phyloP scores from a whole-genome alignment of 2,797 vertebrate species.

The Hyperoplus immaculatus region DNA sequence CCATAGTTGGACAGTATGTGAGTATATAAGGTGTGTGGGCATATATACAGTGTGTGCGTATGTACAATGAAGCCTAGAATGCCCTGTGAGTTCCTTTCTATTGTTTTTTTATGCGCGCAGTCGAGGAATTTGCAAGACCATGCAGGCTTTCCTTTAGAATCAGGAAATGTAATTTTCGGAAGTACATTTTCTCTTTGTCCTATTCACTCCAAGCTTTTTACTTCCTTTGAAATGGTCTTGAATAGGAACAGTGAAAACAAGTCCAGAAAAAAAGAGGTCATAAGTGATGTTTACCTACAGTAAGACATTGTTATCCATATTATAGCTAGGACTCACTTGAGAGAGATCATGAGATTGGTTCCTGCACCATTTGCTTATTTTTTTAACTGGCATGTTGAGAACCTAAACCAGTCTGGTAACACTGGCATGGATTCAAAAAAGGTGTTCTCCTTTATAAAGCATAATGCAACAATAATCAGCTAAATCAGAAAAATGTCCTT shows the following conservation, averaged over 20 bases:
- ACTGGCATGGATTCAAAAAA: background rate
- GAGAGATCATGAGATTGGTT: background rate
- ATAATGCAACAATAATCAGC: slow-evolving; percentile 12
- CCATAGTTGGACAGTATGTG: slow-evolving; percentile 4
- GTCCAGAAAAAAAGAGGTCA: background rate
- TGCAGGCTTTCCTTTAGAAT: background rate
- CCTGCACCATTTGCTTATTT: background rate
- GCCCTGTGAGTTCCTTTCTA: slow-evolving; percentile 28
- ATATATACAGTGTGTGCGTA: too few species aligned
- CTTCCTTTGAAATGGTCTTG: background rate
- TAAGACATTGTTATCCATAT: background rate
- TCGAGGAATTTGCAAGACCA: slow-evolving; percentile 21
- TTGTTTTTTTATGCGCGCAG: slow-evolving; percentile 23
- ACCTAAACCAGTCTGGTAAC: background rate
- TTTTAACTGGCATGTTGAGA: background rate
- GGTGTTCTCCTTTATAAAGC: background rate
- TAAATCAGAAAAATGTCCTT: background rate
- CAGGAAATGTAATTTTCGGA: slow-evolving; percentile 50
- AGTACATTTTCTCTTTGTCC: background rate
- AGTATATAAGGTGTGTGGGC: background rate
- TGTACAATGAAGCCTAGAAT: slow-evolving; percentile 14
- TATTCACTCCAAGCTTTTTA: background rate
- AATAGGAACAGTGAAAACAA: background rate
- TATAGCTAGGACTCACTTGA: background rate
- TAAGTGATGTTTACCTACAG: background rate